These are phyloP conservation scores for Luidia sarsii DNA, from an alignment of 53 echinoderm and acorn worm genomes.

Conservation along the genomic window DNA sequence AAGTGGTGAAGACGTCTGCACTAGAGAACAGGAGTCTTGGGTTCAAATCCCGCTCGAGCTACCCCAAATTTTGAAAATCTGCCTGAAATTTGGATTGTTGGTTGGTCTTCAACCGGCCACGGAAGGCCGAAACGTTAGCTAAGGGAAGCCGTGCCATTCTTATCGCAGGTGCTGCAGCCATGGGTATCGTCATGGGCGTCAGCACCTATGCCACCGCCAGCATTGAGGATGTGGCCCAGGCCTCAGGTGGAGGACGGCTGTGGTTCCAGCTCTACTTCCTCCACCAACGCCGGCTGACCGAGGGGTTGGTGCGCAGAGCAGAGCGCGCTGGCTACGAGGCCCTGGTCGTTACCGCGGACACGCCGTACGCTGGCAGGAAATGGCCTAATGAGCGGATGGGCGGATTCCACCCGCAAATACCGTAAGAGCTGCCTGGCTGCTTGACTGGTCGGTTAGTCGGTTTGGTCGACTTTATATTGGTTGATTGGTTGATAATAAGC, in stretches of 20 bases:
- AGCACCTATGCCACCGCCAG: slow-evolving; percentile 33
- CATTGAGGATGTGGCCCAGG: slow-evolving; percentile 68
- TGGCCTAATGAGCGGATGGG: slow-evolving; percentile 65
- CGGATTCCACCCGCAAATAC: slow-evolving; percentile 3
- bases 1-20: no score
- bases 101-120: no score
- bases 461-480: no score
- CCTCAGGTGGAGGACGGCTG: slow-evolving; percentile 38
- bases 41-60: no score
- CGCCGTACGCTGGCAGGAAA: slow-evolving; percentile 64
- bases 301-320: slow-evolving; percentile 61
- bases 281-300: slow-evolving; percentile 38
- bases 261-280: slow-evolving; percentile 69
- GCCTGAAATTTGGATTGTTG: no score
- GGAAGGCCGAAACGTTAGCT: no score
- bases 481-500: no score
- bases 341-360: slow-evolving; percentile 67
- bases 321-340: slow-evolving; percentile 71
- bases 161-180: slow-evolving; percentile 36
- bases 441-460: no score
- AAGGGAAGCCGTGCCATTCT: no score
- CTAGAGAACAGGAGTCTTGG: no score
- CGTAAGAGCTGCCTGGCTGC: no score
- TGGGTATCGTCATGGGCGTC: slow-evolving; percentile 45
- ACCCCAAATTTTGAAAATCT: no score